A percentile compares a stretch with the other conserved stretches of the same genome.
These are phyloP conservation scores for Actenoides lindsayi DNA, from an alignment of 2,113 vertebrate species.

Conservation along the genomic window DNA sequence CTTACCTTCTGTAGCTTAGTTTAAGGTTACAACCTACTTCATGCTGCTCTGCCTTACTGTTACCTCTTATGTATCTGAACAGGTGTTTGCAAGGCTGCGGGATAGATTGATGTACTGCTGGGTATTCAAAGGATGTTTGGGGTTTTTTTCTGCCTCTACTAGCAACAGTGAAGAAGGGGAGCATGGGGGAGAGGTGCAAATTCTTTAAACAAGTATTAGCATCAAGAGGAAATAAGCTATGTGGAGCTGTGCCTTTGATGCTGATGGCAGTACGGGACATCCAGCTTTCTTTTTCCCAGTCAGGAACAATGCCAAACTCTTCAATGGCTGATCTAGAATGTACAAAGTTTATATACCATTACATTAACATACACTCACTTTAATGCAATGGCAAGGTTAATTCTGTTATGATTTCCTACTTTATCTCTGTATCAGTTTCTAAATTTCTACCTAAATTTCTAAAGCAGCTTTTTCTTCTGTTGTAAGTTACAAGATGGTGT, in stretches of 20 bases:
- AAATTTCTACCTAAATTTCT: not conserved
- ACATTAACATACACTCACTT: not conserved
- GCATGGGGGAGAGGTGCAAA: not conserved
- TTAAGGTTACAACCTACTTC: not conserved
- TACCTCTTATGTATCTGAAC: not conserved
- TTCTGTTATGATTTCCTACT: not conserved
- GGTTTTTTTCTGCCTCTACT: not conserved
- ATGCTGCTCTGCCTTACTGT: accelerated
- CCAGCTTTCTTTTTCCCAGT: not conserved
- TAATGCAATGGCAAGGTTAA: not conserved
- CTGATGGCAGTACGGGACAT: not conserved
- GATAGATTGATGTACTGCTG: not conserved
- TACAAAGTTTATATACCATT: not conserved
- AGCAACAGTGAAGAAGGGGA: not conserved
- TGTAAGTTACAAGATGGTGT: not conserved
- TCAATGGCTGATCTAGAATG: not conserved
- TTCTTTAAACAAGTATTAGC: not conserved
- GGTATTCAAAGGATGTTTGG: not conserved
- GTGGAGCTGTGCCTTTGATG: not conserved
- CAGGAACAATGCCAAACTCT: not conserved
- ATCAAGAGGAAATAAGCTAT: not conserved
- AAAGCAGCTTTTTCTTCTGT: not conserved
- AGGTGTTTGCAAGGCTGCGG: not conserved
- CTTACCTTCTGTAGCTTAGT: not conserved
- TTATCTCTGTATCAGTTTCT: not conserved